Evolutionary conservation across 2,113 vertebrate genomes (phyloP).

Genomic region (Alligator mississippiensis): DNA sequence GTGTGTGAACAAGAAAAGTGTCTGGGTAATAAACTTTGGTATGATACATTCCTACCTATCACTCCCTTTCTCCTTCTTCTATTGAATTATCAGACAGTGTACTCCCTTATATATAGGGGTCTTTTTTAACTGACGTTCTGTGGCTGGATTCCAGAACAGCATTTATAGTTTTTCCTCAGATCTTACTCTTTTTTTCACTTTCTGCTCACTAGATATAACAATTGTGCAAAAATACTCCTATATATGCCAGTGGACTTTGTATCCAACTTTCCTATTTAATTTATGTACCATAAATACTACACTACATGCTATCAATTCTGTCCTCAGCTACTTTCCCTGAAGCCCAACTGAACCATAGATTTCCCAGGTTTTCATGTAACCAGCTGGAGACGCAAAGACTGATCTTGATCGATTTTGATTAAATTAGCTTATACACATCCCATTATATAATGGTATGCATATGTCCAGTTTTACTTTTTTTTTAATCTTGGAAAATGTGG

Average conservation of each 20-base stretch:
- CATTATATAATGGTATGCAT: neutral
- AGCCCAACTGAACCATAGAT: neutral
- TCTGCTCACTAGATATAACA: neutral
- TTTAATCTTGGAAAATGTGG: neutral
- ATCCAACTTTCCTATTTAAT: neutral
- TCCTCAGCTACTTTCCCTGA: neutral
- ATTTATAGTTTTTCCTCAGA: neutral
- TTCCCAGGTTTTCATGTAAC: neutral
- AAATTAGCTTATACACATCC: neutral
- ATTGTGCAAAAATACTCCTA: too few relatives aligned
- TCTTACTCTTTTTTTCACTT: neutral
- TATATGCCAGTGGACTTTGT: neutral
- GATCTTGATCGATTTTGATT: neutral
- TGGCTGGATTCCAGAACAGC: neutral
- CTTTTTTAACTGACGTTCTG: neutral
- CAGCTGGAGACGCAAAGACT: neutral
- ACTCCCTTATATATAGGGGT: neutral
- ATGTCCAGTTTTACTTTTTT: slow-evolving; percentile 32
- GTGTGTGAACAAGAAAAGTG: neutral
- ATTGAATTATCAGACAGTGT: neutral
- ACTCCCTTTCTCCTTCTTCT: neutral
- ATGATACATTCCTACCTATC: neutral
- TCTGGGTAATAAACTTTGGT: neutral
- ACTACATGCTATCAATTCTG: neutral
- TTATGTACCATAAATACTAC: neutral